Conservation (phyloP, 2,113 vertebrate genomes). For the Gobius niger region DNA sequence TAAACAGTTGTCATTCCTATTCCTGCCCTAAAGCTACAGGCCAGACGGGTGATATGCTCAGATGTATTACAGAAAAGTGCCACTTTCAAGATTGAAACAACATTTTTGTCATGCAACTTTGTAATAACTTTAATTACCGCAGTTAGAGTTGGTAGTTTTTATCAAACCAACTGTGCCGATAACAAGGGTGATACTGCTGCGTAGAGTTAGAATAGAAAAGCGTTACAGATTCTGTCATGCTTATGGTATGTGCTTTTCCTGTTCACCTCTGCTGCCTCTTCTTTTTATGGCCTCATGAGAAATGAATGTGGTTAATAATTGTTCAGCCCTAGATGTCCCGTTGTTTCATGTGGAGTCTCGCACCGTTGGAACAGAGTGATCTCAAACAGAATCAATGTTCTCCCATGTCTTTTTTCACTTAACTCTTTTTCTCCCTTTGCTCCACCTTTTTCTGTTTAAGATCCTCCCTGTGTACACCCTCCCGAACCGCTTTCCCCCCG, state of each 20-base stretch:
- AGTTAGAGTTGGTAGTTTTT: too few species aligned
- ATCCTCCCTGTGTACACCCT: slow-evolving; percentile 43
- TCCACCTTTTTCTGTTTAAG: slow-evolving; percentile 51
- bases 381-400: slow-evolving; percentile 16
- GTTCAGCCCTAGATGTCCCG: slow-evolving; percentile 10
- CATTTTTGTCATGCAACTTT: too few species aligned
- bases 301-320: slow-evolving; percentile 32
- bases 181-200: not conserved
- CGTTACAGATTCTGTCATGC: slow-evolving; percentile 7
- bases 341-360: slow-evolving; percentile 1
- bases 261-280: not conserved
- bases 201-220: not conserved
- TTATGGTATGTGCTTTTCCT: slow-evolving; percentile 12
- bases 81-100: too few species aligned
- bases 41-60: too few species aligned
- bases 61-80: too few species aligned
- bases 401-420: not conserved
- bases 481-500: slow-evolving; percentile 30
- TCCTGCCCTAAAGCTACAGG: not conserved
- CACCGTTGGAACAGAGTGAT: not conserved
- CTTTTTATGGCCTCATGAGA: slow-evolving; percentile 22
- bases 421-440: slow-evolving; percentile 24
- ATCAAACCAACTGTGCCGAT: too few species aligned
- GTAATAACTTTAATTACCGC: too few species aligned
- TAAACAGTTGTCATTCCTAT: not conserved